phyloP scores from a whole-genome alignment of 2,797 vertebrate genomes.

The Arrhamphus sclerolepis region DNA sequence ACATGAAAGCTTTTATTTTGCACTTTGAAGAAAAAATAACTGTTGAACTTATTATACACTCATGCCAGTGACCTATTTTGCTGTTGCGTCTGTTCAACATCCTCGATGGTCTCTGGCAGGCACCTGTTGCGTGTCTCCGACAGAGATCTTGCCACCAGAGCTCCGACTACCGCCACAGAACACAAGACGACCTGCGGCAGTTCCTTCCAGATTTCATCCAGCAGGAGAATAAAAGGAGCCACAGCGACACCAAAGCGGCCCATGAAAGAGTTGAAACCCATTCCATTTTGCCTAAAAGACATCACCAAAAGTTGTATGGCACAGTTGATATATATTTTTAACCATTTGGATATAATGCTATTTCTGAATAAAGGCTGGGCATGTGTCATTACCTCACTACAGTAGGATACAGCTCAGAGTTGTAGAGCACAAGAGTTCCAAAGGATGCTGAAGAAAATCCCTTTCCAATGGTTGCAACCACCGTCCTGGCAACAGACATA shows the following conservation, averaged over 20 bases:
- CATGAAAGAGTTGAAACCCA: slow-evolving; percentile 79
- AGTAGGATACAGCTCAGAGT: slow-evolving; percentile 90
- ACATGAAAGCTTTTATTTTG: not conserved
- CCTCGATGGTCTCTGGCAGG: slow-evolving; percentile 89
- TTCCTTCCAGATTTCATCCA: slow-evolving; percentile 84
- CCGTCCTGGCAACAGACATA: slow-evolving; percentile 67
- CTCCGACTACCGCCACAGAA: slow-evolving; percentile 70
- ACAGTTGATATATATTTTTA: too few species aligned
- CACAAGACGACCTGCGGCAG: slow-evolving; percentile 84
- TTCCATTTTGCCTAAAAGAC: slow-evolving; percentile 71
- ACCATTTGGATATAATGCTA: too few species aligned
- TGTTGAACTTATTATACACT: too few species aligned
- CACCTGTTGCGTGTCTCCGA: slow-evolving; percentile 79
- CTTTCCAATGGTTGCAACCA: slow-evolving; percentile 84
- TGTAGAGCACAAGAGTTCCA: slow-evolving; percentile 82
- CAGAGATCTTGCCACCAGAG: slow-evolving; percentile 75
- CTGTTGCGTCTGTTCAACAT: slow-evolving; percentile 75
- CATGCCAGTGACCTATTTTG: not conserved
- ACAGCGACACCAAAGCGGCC: slow-evolving; percentile 73
- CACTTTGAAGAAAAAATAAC: not conserved
- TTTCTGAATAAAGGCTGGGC: not conserved
- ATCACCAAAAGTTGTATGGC: too few species aligned
- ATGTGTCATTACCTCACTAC: slow-evolving; percentile 85
- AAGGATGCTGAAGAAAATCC: slow-evolving; percentile 86
- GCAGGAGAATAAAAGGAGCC: slow-evolving; percentile 76